phyloP scores from a whole-genome alignment of 2,888 invertebrate species.

The Drosophila lutescens region DNA sequence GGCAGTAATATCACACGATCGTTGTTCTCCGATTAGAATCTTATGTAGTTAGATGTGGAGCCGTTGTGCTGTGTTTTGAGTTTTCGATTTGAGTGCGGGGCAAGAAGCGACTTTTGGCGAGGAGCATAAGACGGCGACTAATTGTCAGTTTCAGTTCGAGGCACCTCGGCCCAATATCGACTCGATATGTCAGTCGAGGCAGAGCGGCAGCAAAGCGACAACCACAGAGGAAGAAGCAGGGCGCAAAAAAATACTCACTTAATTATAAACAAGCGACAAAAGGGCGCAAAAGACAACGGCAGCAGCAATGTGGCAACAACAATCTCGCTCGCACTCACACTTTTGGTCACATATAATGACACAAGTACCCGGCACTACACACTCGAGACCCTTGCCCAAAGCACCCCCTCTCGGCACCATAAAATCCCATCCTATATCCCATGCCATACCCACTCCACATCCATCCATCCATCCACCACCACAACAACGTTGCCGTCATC shows the following conservation, averaged over 20 bases:
- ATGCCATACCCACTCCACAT: conserved; percentile 42
- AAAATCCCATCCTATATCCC: conserved; percentile 31
- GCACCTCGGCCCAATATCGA: conserved; percentile 75
- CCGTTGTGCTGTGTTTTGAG: conserved; percentile 48
- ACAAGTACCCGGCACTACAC: conserved; percentile 49
- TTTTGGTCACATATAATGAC: conserved; percentile 42
- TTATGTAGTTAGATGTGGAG: conserved; percentile 4
- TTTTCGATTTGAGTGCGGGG: conserved; percentile 60
- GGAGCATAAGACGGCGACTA: conserved; percentile 84
- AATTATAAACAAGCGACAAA: conserved; percentile 79
- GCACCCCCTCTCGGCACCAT: conserved; percentile 14
- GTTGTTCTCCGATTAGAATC: conserved; percentile 17
- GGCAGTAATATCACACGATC: conserved; percentile 17
- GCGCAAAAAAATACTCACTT: conserved; percentile 69
- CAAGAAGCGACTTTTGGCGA: conserved; percentile 82
- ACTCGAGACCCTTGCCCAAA: conserved; percentile 67
- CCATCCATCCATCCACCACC: conserved; percentile 36
- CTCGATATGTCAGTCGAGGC: conserved; percentile 40
- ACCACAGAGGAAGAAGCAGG: conserved; percentile 69
- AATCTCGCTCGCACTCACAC: conserved; percentile 44
- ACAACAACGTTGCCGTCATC: conserved; percentile 43
- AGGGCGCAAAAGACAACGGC: conserved; percentile 72
- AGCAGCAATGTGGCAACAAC: conserved; percentile 41
- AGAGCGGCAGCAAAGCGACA: conserved; percentile 72
- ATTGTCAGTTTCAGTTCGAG: conserved; percentile 79